A percentile compares a stretch with the other conserved stretches of the same genome.
Evolutionary conservation across 2,888 invertebrate species (phyloP).

Genomic region (Scaptomyza polygonia): DNA sequence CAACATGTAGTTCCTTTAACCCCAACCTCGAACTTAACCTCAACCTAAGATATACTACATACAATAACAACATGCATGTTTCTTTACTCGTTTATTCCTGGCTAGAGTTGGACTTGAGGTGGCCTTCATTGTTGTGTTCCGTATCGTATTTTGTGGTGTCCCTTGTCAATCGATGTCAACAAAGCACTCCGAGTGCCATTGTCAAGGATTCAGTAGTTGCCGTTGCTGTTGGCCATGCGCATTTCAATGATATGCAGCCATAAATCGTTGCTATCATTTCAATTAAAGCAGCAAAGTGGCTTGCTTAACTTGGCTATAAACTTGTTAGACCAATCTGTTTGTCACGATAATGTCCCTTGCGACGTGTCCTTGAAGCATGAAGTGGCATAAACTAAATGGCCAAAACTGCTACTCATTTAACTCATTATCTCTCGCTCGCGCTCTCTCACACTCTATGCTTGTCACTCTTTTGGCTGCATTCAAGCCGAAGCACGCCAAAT

Average conservation of each 20-base stretch:
- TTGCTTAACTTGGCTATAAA: conserved; percentile 24
- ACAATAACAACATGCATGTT: conserved; percentile 27
- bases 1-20: too few species aligned
- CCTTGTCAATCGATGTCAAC: conserved; percentile 72
- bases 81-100: conserved; percentile 21
- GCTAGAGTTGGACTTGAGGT: conserved; percentile 24
- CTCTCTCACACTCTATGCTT: conserved; percentile 1
- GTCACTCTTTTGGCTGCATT: conserved; percentile 2
- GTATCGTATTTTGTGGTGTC: conserved; percentile 24
- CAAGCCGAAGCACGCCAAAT: conserved; percentile 59
- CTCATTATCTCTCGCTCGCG: conserved; percentile 12
- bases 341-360: conserved; percentile 62
- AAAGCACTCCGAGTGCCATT: conserved; percentile 56
- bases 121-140: conserved; percentile 33
- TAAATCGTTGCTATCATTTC: conserved; percentile 55
- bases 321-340: conserved; percentile 45
- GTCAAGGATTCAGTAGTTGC: conserved; percentile 56
- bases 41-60: conserved; percentile 3
- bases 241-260: conserved; percentile 41
- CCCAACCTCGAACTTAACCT: background rate
- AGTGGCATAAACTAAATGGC: conserved; percentile 46
- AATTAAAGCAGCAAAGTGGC: conserved; percentile 32
- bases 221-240: conserved; percentile 2
- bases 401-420: background rate
- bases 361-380: conserved; percentile 69